A percentile compares a stretch with the other conserved stretches of the same genome.
Evolutionary conservation across 92 coral and sea anemone species (phyloP).

Genomic region (Diadumene lineata): DNA sequence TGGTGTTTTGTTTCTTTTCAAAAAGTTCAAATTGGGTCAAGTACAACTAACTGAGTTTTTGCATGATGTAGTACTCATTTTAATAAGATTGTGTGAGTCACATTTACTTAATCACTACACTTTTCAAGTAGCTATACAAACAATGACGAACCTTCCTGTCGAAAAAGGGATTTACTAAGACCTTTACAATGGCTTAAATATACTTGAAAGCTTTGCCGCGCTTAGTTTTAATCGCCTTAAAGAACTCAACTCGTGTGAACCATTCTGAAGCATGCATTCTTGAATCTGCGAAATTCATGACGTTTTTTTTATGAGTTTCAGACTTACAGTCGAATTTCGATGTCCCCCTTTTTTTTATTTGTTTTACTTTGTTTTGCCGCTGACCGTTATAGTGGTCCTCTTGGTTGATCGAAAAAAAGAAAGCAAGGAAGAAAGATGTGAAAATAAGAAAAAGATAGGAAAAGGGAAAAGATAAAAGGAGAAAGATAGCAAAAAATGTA

Average conservation of each 20-base stretch:
- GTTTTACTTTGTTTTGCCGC: too few species aligned
- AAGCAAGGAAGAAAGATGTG: too few species aligned
- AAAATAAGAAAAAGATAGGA: too few species aligned
- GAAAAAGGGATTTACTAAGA: constrained; percentile 1
- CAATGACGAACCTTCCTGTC: constrained; percentile 16
- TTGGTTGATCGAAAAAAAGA: too few species aligned
- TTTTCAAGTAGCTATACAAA: constrained; percentile 24
- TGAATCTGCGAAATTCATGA: background rate
- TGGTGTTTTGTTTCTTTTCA: too few species aligned
- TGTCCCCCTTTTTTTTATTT: too few species aligned
- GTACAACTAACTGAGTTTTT: background rate
- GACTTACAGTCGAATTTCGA: too few species aligned
- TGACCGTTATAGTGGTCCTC: too few species aligned
- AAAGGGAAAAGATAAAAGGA: too few species aligned
- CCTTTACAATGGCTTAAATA: constrained; percentile 3
- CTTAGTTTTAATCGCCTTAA: constrained; percentile 23
- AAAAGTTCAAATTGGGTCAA: background rate
- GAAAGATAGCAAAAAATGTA: too few species aligned
- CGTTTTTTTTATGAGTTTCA: too few species aligned
- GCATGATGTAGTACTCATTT: constrained; percentile 14
- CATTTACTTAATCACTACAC: constrained; percentile 27
- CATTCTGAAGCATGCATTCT: background rate
- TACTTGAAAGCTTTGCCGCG: constrained; percentile 29
- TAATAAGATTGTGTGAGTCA: constrained; percentile 9
- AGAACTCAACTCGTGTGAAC: background rate